Conservation (phyloP, 2,113 vertebrate genomes). For the Platichthys stellatus region DNA sequence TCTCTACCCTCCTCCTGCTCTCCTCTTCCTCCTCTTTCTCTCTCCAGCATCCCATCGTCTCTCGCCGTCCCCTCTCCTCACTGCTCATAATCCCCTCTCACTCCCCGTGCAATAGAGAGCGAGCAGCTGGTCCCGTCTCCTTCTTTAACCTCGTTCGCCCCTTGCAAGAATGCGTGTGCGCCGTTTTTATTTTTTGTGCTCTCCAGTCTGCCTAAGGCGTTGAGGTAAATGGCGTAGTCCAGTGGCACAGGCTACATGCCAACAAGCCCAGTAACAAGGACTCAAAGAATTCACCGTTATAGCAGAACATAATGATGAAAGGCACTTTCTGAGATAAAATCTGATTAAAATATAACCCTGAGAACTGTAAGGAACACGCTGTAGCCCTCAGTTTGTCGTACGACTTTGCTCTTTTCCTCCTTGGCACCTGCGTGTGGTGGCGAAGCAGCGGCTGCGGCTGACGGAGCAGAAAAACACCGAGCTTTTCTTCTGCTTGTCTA, state of each 20-base stretch:
- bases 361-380: not conserved
- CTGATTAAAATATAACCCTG: too few species aligned
- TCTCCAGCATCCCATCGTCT: not conserved
- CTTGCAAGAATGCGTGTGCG: slow-evolving; percentile 4
- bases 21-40: not conserved
- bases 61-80: not conserved
- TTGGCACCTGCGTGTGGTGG: slow-evolving; percentile 79
- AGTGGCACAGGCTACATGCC: slow-evolving; percentile 24
- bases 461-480: slow-evolving; percentile 88
- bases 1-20: not conserved
- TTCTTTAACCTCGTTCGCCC: slow-evolving; percentile 19
- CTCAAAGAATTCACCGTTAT: not conserved
- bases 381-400: not conserved
- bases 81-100: slow-evolving; percentile 20
- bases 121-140: slow-evolving; percentile 56
- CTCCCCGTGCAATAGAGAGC: slow-evolving; percentile 36
- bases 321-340: not conserved
- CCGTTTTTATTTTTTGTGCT: slow-evolving; percentile 7
- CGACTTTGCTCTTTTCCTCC: not conserved
- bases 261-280: slow-evolving; percentile 13
- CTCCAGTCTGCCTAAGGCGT: slow-evolving; percentile 31
- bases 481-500: slow-evolving; percentile 86
- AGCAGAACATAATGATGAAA: too few species aligned
- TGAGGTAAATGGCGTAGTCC: slow-evolving; percentile 32
- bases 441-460: slow-evolving; percentile 81